Evolutionary conservation across 2,113 vertebrate genomes (phyloP).

Genomic region (Phalacrocorax brasilianus): DNA sequence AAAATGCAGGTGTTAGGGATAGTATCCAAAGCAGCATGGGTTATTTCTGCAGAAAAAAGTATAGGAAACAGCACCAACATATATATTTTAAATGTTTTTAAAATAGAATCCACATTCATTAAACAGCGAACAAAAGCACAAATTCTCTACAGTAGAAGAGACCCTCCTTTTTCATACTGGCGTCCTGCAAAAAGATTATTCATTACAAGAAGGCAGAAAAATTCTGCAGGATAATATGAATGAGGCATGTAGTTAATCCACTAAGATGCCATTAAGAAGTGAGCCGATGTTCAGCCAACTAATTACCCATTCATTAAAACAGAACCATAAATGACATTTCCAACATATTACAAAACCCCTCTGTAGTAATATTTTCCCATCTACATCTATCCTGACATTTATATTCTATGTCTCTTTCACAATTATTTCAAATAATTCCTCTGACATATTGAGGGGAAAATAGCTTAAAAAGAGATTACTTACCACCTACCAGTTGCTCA

Average conservation of each 20-base stretch:
- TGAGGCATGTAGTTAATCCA: conserved; percentile 55
- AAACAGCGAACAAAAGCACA: neutral
- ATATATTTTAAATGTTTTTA: neutral
- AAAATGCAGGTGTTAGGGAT: neutral
- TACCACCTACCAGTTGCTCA: conserved; percentile 29
- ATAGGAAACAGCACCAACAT: neutral
- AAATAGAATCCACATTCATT: neutral
- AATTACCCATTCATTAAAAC: conserved; percentile 69
- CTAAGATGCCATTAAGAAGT: conserved; percentile 53
- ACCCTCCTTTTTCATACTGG: neutral
- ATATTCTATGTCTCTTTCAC: conserved; percentile 63
- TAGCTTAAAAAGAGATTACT: conserved; percentile 63
- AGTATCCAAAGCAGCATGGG: neutral
- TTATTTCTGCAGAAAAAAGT: neutral
- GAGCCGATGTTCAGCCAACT: conserved; percentile 43
- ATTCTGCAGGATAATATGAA: conserved; percentile 43
- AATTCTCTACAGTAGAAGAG: neutral
- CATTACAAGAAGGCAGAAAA: neutral
- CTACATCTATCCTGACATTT: conserved; percentile 66
- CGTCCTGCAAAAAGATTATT: neutral
- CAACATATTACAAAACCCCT: conserved; percentile 51
- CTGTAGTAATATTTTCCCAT: conserved; percentile 56
- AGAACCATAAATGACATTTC: conserved; percentile 66
- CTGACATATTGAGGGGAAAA: conserved; percentile 48
- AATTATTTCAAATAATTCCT: conserved; percentile 65